These are phyloP conservation scores for Eupithecia insigniata DNA, from an alignment of 2,888 invertebrate genomes.

Conservation along the genomic window DNA sequence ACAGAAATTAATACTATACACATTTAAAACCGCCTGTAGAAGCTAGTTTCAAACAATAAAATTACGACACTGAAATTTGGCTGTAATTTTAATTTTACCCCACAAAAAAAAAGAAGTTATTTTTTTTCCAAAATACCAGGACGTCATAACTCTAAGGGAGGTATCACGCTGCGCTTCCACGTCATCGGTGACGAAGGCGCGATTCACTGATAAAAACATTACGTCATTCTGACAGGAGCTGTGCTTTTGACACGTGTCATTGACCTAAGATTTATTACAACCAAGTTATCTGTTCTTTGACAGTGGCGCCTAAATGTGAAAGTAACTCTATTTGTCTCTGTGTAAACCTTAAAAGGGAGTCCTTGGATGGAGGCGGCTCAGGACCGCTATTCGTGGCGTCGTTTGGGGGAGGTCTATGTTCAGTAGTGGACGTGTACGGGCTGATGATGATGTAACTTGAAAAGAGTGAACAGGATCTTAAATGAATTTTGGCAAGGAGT, in stretches of 20 bases:
- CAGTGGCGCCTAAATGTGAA: neutral
- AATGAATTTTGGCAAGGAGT: neutral
- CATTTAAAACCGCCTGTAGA: neutral
- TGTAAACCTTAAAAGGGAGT: too few relatives aligned
- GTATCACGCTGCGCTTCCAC: conserved; percentile 59
- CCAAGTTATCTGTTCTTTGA: neutral
- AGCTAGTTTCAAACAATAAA: neutral
- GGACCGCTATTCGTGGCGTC: too few relatives aligned
- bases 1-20: too few relatives aligned
- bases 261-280: conserved; percentile 59
- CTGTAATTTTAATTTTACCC: neutral
- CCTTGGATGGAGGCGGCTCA: too few relatives aligned
- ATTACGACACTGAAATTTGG: neutral
- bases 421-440: too few relatives aligned
- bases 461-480: neutral
- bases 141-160: conserved; percentile 39
- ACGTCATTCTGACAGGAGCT: conserved; percentile 76
- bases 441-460: too few relatives aligned
- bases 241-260: conserved; percentile 73
- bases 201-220: conserved; percentile 74
- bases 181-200: conserved; percentile 63
- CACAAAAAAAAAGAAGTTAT: conserved; percentile 17
- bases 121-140: conserved; percentile 35
- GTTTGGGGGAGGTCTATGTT: too few relatives aligned
- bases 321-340: neutral